Percentiles rank a stretch among this genome's conserved stretches.
Evolutionary conservation across 2,888 invertebrate species (phyloP).

Genomic region (Gryllus longicercus): DNA sequence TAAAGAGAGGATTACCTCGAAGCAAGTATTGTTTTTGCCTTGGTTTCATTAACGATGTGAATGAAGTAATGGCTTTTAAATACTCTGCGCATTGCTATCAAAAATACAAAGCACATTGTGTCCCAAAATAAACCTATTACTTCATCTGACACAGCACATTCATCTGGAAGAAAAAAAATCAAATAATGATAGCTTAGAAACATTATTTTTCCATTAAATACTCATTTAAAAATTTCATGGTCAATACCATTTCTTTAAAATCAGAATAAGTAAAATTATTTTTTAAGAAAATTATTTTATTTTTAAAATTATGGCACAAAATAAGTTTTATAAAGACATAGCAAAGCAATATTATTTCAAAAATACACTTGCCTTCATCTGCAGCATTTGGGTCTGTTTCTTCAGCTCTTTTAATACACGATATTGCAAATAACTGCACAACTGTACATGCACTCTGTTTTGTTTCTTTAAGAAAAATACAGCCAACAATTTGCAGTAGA

Average conservation of each 20-base stretch:
- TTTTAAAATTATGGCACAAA: too few species aligned
- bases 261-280: too few species aligned
- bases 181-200: too few species aligned
- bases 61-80: slow-evolving; percentile 97
- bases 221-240: too few species aligned
- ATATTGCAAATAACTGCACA: slow-evolving; percentile 86
- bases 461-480: slow-evolving; percentile 69
- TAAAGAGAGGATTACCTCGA: slow-evolving; percentile 61
- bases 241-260: too few species aligned
- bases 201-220: too few species aligned
- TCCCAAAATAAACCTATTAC: slow-evolving; percentile 94
- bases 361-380: neutral
- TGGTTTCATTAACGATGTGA: slow-evolving; percentile 91
- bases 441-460: slow-evolving; percentile 57
- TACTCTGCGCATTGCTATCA: slow-evolving; percentile 85
- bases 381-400: neutral
- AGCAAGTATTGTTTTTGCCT: slow-evolving; percentile 90
- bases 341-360: neutral
- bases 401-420: slow-evolving; percentile 62
- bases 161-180: neutral
- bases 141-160: slow-evolving; percentile 68
- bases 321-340: neutral
- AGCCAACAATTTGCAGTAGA: slow-evolving; percentile 85
- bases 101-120: slow-evolving; percentile 87
- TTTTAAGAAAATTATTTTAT: too few species aligned